These are phyloP conservation scores for Urocynchramus pylzowi DNA, from an alignment of 2,113 vertebrate genomes.

Conservation along the genomic window DNA sequence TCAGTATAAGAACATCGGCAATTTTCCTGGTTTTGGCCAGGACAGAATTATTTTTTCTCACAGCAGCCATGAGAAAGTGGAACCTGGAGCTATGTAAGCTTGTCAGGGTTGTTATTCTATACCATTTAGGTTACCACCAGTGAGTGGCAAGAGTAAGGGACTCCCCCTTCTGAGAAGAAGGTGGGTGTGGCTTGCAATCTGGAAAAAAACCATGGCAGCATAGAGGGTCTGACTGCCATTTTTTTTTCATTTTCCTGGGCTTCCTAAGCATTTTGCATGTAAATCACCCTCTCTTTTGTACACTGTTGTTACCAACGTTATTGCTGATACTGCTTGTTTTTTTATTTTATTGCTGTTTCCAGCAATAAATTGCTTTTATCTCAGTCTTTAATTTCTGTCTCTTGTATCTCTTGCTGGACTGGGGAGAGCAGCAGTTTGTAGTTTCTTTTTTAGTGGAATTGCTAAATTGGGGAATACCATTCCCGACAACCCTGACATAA, in stretches of 20 bases:
- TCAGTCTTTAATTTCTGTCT: not conserved
- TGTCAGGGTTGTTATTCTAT: not conserved
- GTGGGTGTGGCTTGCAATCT: not conserved
- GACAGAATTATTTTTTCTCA: not conserved
- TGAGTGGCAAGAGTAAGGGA: not conserved
- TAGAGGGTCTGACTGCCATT: not conserved
- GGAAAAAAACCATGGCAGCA: rapidly evolving
- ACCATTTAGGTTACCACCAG: not conserved
- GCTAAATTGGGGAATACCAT: not conserved
- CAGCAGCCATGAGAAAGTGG: not conserved
- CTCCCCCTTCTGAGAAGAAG: not conserved
- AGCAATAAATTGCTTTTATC: not conserved
- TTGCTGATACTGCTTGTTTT: not conserved
- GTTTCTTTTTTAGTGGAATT: not conserved
- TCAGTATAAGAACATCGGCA: not conserved
- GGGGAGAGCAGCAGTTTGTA: rapidly evolving
- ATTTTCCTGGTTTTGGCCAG: not conserved
- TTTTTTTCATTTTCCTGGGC: not conserved
- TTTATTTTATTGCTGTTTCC: not conserved
- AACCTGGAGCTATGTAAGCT: rapidly evolving
- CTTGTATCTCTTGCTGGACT: not conserved
- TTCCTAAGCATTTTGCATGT: not conserved
- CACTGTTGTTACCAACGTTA: not conserved
- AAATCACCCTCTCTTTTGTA: not conserved
- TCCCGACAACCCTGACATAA: not conserved